Conservation (phyloP, 2,113 vertebrate species). For the Lipophrys pholis region DNA sequence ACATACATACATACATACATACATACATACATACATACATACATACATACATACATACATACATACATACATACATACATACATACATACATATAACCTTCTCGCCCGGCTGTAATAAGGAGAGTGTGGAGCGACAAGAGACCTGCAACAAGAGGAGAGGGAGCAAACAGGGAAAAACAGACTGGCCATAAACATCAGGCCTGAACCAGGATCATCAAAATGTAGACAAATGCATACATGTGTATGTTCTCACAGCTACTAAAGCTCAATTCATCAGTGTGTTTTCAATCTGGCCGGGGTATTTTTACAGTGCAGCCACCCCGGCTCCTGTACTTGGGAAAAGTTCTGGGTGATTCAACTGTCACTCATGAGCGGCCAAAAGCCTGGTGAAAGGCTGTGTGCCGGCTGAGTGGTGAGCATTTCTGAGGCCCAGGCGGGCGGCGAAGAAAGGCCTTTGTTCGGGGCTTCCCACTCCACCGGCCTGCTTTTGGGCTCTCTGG, state of each 20-base stretch:
- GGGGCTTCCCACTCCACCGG: conserved; percentile 85
- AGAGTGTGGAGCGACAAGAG: no score
- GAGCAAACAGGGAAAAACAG: no score
- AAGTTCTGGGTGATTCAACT: conserved; percentile 89
- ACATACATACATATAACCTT: no score
- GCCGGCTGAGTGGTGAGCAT: conserved; percentile 87
- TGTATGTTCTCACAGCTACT: not conserved
- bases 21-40: no score
- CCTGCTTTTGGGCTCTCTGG: conserved; percentile 83
- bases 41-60: no score
- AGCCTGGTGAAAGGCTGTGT: conserved; percentile 86
- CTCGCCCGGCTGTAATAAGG: no score
- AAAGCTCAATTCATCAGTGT: not conserved
- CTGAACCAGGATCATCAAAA: no score
- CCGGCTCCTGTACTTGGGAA: conserved; percentile 84
- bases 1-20: no score
- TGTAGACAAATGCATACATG: not conserved
- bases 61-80: no score
- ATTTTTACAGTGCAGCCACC: conserved; percentile 67
- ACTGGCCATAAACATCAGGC: no score
- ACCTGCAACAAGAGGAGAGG: no score
- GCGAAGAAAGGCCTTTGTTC: conserved; percentile 89
- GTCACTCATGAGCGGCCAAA: conserved; percentile 90
- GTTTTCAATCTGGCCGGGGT: not conserved
- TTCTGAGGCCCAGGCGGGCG: conserved; percentile 85